Conservation (phyloP, 2,113 vertebrate genomes). For the Lagenorhynchus albirostris region DNA sequence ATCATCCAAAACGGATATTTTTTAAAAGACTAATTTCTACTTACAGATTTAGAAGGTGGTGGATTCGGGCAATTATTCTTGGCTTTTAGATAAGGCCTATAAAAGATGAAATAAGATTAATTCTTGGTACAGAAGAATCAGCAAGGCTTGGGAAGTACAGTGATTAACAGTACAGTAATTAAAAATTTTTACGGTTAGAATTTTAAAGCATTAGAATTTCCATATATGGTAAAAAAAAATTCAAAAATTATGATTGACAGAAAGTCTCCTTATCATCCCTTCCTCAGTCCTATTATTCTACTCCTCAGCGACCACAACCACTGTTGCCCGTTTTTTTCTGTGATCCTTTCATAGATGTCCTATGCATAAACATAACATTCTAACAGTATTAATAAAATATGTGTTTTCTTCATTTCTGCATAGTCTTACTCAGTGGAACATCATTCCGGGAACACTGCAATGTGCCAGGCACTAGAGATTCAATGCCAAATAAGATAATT, state of each 20-base stretch:
- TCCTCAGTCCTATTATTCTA: neutral
- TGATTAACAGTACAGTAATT: neutral
- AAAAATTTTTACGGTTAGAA: slow-evolving; percentile 8
- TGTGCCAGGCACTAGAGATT: neutral
- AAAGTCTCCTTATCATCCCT: neutral
- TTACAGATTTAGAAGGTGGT: slow-evolving; percentile 73
- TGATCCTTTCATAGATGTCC: neutral
- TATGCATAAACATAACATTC: neutral
- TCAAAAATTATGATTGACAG: slow-evolving; percentile 10
- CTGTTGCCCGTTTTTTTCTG: neutral
- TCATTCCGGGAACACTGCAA: neutral
- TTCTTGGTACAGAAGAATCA: neutral
- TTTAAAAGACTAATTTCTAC: slow-evolving; percentile 57
- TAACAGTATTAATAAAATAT: slow-evolving; percentile 4
- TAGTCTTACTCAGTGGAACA: neutral
- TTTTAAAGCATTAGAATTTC: slow-evolving; percentile 37
- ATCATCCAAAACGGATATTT: neutral
- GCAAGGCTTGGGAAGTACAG: slow-evolving; percentile 5
- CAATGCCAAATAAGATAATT: neutral
- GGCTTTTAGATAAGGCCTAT: slow-evolving; percentile 79
- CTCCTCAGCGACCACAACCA: neutral
- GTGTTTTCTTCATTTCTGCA: neutral
- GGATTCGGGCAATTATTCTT: slow-evolving; percentile 32
- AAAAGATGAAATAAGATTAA: slow-evolving; percentile 62
- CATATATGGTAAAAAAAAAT: neutral